Evolutionary conservation across 2,797 vertebrate species (phyloP).

Genomic region (Ibycter americanus): DNA sequence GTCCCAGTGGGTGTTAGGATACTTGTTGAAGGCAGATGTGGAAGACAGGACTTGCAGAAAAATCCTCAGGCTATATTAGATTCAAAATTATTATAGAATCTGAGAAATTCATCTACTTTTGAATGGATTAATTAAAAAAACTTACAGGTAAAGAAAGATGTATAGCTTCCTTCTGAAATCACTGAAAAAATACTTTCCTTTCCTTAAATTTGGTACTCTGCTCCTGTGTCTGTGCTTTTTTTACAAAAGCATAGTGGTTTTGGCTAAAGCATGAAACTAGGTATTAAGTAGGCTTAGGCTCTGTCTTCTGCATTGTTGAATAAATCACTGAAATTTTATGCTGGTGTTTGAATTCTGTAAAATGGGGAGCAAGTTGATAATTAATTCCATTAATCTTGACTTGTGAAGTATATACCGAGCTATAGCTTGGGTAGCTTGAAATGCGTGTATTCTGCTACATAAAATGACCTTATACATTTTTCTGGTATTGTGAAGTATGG

Average conservation of each 20-base stretch:
- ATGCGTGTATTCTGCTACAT: not conserved
- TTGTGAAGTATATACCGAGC: not conserved
- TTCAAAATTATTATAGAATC: not conserved
- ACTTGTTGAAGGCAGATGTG: not conserved
- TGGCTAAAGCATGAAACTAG: not conserved
- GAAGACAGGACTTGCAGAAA: not conserved
- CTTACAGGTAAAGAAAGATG: not conserved
- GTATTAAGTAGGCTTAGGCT: not conserved
- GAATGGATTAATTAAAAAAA: not conserved
- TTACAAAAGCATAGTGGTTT: fast-evolving
- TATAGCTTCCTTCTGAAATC: not conserved
- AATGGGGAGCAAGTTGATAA: not conserved
- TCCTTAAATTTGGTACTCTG: not conserved
- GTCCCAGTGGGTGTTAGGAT: not conserved
- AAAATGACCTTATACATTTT: not conserved
- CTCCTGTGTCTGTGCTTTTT: not conserved
- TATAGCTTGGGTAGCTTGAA: not conserved
- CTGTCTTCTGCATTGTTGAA: not conserved
- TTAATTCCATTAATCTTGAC: not conserved
- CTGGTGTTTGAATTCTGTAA: not conserved
- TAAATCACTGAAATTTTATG: not conserved
- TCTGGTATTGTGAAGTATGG: not conserved
- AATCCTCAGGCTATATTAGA: not conserved
- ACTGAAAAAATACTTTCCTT: not conserved
- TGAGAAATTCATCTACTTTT: not conserved